Evolutionary conservation across 2,888 invertebrate genomes (phyloP).

Genomic region (Diplazon laetatorius): DNA sequence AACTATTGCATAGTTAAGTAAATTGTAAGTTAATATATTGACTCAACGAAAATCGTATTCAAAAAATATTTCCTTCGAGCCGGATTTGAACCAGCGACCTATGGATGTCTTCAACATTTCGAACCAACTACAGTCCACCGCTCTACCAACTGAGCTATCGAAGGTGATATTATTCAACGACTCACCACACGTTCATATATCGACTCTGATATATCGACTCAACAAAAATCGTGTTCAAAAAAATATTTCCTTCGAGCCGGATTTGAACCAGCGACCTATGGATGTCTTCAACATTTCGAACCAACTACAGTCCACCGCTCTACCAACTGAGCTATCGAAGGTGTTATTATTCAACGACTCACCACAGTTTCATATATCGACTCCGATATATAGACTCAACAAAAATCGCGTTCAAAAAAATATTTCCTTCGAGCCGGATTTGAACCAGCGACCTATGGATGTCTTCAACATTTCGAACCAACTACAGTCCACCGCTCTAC

Average conservation of each 20-base stretch:
- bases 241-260: constrained; percentile 78
- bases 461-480: constrained; percentile 39
- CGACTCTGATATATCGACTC: background rate
- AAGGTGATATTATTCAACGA: constrained; percentile 25
- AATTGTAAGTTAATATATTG: too few species aligned
- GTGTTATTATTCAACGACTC: background rate
- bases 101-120: constrained; percentile 72
- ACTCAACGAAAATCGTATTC: background rate
- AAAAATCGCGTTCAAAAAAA: background rate
- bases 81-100: constrained; percentile 82
- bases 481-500: constrained; percentile 82
- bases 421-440: constrained; percentile 76
- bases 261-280: constrained; percentile 82
- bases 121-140: constrained; percentile 79
- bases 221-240: constrained; percentile 13
- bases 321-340: constrained; percentile 82
- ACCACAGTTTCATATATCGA: background rate
- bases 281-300: constrained; percentile 66
- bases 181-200: background rate
- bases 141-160: constrained; percentile 82
- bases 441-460: constrained; percentile 82
- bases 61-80: constrained; percentile 69
- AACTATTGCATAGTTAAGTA: constrained; percentile 75
- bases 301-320: constrained; percentile 81
- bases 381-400: too few species aligned